Base-by-base conservation (phyloP, 2,113 vertebrate genomes). In the Misgurnus anguillicaudatus region DNA sequence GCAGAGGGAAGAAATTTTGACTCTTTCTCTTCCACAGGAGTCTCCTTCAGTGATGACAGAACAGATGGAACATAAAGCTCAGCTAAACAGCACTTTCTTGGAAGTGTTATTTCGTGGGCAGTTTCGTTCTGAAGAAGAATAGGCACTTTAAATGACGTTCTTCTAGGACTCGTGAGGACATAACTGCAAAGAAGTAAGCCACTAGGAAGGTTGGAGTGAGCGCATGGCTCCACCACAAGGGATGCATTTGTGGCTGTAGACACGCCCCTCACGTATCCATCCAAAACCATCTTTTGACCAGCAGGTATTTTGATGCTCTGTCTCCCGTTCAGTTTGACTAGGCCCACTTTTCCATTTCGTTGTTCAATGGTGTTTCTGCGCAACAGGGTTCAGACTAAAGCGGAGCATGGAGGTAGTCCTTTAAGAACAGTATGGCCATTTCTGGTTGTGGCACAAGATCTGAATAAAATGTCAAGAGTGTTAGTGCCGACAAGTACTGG, bases 61-160 rank as follows among this genome's bases (percentile, higher is more conserved):
- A 57, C 58, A 1, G 6, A 10, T 5, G 66, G 38, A 24, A 57
- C 14, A 7, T 10, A 70, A 2, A 81, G 58, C 6, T 81, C 66
- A 8, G 76, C 81, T 5, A 82, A n/a, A 2, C 3, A 16, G 5
- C 10, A n/a, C 5, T 68, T 11, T 9, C 31, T 13, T 19, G 53
- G 62, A 3, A 82, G 5, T 4, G 16, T 62, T 4, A 82, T 78
- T 13, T 82, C 31, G 41, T 74, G 69, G 5, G 58, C 9, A 0
- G 58, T 77, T n/a, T 77, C 74, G 4, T 77, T 82, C 10, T 72
- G 53, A 3, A 77, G 36, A 5, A 71, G 47, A 13, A 82, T 17
- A 16, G 80, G 75, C 0, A 82, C 36, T 71, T 65, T 80, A 24
- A 72, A 80, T 4, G 60, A 53, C 3, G 11, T 4, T 6, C 9